Conservation (phyloP, 1,140 invertebrate genomes). For the Tenebrio molitor region DNA sequence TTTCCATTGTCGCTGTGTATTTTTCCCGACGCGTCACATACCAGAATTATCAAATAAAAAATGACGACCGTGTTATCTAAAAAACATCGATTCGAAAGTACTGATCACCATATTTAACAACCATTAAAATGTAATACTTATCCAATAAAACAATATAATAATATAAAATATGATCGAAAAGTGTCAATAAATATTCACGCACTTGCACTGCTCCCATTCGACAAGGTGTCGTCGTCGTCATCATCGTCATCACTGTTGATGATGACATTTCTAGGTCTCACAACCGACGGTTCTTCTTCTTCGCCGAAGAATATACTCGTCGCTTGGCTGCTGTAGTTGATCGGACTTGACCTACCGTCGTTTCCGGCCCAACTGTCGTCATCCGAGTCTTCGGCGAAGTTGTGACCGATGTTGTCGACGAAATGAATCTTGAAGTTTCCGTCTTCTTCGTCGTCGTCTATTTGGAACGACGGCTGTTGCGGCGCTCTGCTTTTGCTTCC, state of each 20-base stretch:
- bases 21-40: no score
- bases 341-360: neutral
- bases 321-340: conserved; percentile 58
- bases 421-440: conserved; percentile 48
- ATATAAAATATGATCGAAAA: no score
- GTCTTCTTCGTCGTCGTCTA: conserved; percentile 32
- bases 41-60: no score
- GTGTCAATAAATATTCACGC: conserved; percentile 24
- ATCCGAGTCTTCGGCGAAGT: conserved; percentile 33
- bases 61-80: no score
- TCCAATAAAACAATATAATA: no score
- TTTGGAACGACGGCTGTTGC: neutral
- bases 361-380: conserved; percentile 23
- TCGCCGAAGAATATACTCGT: conserved; percentile 61
- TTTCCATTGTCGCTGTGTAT: no score
- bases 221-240: conserved; percentile 24
- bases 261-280: conserved; percentile 46
- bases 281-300: conserved; percentile 45
- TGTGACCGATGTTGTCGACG: conserved; percentile 61
- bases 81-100: no score
- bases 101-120: no score
- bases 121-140: no score
- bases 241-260: conserved; percentile 23
- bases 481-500: no score
- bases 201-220: conserved; percentile 24